A percentile compares a stretch with the other conserved stretches of the same genome.
These are phyloP conservation scores for Podargus strigoides DNA, from an alignment of 2,797 vertebrate genomes.

Conservation along the genomic window DNA sequence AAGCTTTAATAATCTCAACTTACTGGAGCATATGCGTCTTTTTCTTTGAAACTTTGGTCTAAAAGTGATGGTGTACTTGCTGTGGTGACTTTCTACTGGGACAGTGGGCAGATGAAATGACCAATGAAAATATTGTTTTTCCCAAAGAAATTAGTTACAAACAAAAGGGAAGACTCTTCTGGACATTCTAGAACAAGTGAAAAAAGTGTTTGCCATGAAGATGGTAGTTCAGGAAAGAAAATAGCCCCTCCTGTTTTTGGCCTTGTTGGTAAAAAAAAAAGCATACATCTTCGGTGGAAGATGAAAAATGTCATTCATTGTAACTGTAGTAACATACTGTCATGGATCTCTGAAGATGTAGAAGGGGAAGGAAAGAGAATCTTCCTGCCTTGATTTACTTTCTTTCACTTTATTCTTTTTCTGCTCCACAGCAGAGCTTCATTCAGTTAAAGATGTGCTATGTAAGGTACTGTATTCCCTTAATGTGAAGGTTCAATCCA, in stretches of 20 bases:
- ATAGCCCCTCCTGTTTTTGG: neutral
- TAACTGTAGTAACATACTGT: neutral
- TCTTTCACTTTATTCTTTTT: neutral
- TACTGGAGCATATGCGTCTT: neutral
- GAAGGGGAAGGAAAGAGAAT: neutral
- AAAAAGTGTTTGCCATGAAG: neutral
- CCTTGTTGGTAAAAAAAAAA: neutral
- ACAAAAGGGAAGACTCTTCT: neutral
- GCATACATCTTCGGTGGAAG: neutral
- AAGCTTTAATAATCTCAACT: neutral
- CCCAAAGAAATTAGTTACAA: neutral
- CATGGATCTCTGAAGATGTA: neutral
- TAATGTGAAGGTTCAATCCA: neutral
- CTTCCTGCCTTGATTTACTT: neutral
- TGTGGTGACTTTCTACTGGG: neutral
- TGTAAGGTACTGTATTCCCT: too few relatives aligned
- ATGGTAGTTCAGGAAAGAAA: neutral
- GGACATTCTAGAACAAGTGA: neutral
- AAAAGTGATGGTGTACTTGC: neutral
- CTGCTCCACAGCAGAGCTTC: neutral
- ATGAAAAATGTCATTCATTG: neutral
- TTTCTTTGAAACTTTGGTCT: neutral
- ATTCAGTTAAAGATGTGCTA: neutral
- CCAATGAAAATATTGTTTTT: neutral
- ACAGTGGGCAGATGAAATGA: neutral